Evolutionary conservation across 2,113 vertebrate species (phyloP), one percentile per base, ranked within the genome.

Genomic region (Mirza zaza): DNA sequence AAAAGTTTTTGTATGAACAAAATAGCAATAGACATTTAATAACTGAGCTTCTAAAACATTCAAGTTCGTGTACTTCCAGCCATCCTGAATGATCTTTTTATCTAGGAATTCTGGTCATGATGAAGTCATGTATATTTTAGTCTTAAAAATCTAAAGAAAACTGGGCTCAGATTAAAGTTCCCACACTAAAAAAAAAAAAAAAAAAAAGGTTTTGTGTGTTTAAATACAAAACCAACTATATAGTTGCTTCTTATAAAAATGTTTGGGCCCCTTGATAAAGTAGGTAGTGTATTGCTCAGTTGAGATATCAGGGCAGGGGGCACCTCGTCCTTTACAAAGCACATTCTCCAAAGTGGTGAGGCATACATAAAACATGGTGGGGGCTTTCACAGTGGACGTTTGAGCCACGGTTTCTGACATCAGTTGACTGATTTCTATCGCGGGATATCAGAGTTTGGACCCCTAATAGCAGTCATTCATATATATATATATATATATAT

Each of bases 111-210:
- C 95, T 94, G 91, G 79, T 84, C 91, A 94, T 13, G 85, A 96
- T 94, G 96, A 97, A 95, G 93, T 96, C 95, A 96, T 95, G 42
- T 96, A 63, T 96, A 96, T 96, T 96, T 96, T 94, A 87, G 87
- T 84, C 75, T 96, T 76, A 94, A 91, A 95, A 97, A 94, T 89
- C 27, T 27, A 76, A 93, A 90, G 80, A 71, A 96, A 97, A 86
- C 79, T 52, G 80, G 73, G 75, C 71, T 48, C 73, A 94, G 91
- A 96, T 67, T 94, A 57, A 97, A 90, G 92, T 87, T 96, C 94
- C 91, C 95, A 97, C 57, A 82, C 71, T 50, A 48, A 68, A 57
- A 76, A 32, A 94, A 68, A 63, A 80, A 75, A 77, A 21, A 52
- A 15, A 17, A 52, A 52, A 15, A 52, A 52, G 29, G 45, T 57